phyloP scores from a whole-genome alignment of 1,140 invertebrate genomes.

The Cepaea nemoralis region DNA sequence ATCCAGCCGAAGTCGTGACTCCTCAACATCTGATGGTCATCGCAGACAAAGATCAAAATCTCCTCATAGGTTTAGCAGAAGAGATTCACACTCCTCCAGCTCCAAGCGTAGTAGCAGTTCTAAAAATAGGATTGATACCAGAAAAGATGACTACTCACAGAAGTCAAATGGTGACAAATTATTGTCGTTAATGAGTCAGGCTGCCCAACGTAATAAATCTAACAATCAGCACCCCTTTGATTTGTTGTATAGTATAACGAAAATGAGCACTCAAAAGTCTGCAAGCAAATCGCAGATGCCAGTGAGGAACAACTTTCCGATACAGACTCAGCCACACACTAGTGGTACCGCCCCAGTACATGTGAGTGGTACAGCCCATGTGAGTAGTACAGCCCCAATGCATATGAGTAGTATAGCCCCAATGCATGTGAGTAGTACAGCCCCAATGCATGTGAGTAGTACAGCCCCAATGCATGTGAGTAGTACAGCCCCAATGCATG shows the following conservation, averaged over 20 bases:
- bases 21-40: background rate
- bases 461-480: too few relatives aligned
- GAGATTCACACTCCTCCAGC: background rate
- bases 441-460: too few relatives aligned
- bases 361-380: too few relatives aligned
- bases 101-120: background rate
- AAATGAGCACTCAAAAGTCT: background rate
- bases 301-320: too few relatives aligned
- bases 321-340: too few relatives aligned
- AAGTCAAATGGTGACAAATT: background rate
- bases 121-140: background rate
- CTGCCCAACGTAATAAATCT: background rate
- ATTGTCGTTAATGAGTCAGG: background rate
- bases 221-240: background rate
- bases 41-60: background rate
- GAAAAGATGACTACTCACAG: background rate
- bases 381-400: too few relatives aligned
- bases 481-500: too few relatives aligned
- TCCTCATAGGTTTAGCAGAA: background rate
- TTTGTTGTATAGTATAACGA: background rate
- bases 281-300: too few relatives aligned
- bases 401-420: too few relatives aligned
- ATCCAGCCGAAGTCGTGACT: background rate
- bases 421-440: too few relatives aligned
- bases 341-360: too few relatives aligned